Percentiles rank a stretch among this genome's conserved stretches.
These are phyloP conservation scores for Pinctada fucata DNA, from an alignment of 2,888 invertebrate genomes.

Conservation along the genomic window DNA sequence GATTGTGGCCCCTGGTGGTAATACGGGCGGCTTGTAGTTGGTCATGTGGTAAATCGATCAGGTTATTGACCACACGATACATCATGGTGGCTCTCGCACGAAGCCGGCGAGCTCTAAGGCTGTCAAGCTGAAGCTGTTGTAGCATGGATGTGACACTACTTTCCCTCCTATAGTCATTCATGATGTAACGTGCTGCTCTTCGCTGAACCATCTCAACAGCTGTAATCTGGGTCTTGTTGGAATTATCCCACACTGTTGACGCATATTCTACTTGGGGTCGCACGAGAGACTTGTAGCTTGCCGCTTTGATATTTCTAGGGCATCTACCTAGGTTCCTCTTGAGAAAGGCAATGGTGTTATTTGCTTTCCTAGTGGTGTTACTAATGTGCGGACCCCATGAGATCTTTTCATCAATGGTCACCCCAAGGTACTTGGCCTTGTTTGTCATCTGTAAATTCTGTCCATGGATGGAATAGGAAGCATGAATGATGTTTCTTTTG, in stretches of 20 bases:
- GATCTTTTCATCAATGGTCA: conserved; percentile 34
- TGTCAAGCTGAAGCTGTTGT: conserved; percentile 10
- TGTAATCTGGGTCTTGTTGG: conserved; percentile 29
- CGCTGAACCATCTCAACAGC: conserved; percentile 38
- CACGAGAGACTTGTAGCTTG: conserved; percentile 34
- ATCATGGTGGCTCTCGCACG: conserved; percentile 15
- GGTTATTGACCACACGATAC: conserved; percentile 9
- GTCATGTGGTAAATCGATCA: conserved; percentile 17
- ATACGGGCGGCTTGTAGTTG: conserved; percentile 4
- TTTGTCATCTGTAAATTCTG: conserved; percentile 10
- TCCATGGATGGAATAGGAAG: conserved; percentile 23
- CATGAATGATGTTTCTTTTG: conserved; percentile 4
- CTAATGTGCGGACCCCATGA: conserved; percentile 30
- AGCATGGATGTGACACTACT: conserved; percentile 39
- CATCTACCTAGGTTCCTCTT: conserved; percentile 28
- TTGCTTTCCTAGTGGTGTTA: conserved; percentile 34
- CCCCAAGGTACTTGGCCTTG: conserved; percentile 38
- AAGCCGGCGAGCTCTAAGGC: not conserved
- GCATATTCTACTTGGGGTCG: conserved; percentile 40
- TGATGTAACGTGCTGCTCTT: conserved; percentile 34
- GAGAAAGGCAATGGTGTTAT: conserved; percentile 36
- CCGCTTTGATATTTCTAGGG: conserved; percentile 31
- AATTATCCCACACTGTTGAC: conserved; percentile 33
- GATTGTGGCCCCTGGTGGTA: conserved; percentile 25
- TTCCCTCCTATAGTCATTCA: conserved; percentile 29